phyloP scores from a whole-genome alignment of 2,113 vertebrate species.

The Leptobrachium leishanense region DNA sequence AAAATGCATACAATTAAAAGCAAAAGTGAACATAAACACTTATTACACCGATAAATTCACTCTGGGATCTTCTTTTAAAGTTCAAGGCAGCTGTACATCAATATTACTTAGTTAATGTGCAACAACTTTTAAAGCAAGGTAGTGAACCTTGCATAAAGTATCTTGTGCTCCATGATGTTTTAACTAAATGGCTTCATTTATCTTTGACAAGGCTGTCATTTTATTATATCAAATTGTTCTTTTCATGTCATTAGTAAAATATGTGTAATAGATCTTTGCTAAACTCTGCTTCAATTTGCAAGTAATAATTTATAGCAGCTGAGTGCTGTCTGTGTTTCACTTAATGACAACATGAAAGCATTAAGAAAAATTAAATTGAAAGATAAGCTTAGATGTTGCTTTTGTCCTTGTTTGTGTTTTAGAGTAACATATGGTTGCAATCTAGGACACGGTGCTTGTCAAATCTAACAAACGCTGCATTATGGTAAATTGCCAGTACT shows the following conservation, averaged over 20 bases:
- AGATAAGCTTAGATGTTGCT: background rate
- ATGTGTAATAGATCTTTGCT: slow-evolving; percentile 30
- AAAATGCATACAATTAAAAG: background rate
- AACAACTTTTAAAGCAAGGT: background rate
- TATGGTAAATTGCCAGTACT: background rate
- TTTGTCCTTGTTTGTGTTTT: slow-evolving; percentile 8
- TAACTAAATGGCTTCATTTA: slow-evolving; percentile 13
- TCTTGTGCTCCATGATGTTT: background rate
- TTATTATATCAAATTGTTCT: slow-evolving; percentile 34
- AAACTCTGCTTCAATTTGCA: slow-evolving; percentile 23
- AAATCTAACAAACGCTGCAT: background rate
- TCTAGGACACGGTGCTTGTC: background rate
- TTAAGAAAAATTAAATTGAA: slow-evolving; percentile 37
- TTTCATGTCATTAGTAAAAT: slow-evolving; percentile 38
- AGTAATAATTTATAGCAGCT: slow-evolving; percentile 37
- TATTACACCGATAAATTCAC: background rate
- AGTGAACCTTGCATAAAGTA: slow-evolving; percentile 7
- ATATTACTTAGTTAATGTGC: background rate
- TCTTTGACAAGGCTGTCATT: slow-evolving; percentile 20
- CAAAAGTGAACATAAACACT: background rate
- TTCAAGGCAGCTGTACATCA: background rate
- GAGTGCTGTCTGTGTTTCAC: background rate
- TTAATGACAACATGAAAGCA: slow-evolving; percentile 23
- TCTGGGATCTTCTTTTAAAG: too few relatives aligned
- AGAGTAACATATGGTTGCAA: background rate